Percentiles rank a stretch among this genome's conserved stretches.
phyloP scores from a whole-genome alignment of 2,113 vertebrate genomes.

The Stercorarius parasiticus region DNA sequence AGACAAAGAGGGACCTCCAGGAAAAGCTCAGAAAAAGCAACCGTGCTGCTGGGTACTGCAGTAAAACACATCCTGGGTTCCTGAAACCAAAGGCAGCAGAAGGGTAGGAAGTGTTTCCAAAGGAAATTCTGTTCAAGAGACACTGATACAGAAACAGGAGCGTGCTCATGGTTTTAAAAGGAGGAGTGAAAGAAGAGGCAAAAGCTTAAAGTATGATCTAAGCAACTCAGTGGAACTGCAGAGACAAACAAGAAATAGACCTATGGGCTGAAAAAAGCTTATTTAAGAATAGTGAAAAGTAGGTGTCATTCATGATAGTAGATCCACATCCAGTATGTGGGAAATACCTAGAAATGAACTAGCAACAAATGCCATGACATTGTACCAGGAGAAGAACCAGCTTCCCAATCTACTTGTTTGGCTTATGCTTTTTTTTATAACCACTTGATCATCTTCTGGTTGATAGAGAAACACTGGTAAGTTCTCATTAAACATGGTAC shows the following conservation, averaged over 20 bases:
- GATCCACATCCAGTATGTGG: neutral
- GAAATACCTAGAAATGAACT: neutral
- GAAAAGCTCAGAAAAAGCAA: neutral
- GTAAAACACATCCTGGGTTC: neutral
- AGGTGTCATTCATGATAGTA: neutral
- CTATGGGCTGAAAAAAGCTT: neutral
- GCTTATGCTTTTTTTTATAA: neutral
- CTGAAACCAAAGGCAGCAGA: neutral
- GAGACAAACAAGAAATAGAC: neutral
- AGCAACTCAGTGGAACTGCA: neutral
- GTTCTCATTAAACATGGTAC: neutral
- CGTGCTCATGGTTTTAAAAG: neutral
- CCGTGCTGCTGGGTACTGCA: neutral
- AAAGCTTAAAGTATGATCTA: neutral
- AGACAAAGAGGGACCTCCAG: neutral
- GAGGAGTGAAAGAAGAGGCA: neutral
- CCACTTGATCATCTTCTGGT: neutral
- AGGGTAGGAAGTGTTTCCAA: neutral
- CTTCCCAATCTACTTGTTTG: neutral
- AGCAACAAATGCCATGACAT: neutral
- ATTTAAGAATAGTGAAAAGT: neutral
- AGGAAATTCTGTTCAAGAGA: neutral
- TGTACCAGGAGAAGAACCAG: neutral
- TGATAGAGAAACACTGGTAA: neutral
- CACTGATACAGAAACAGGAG: neutral